These are phyloP conservation scores for Arizona elegans DNA, from an alignment of 2,113 vertebrate genomes.

Conservation along the genomic window DNA sequence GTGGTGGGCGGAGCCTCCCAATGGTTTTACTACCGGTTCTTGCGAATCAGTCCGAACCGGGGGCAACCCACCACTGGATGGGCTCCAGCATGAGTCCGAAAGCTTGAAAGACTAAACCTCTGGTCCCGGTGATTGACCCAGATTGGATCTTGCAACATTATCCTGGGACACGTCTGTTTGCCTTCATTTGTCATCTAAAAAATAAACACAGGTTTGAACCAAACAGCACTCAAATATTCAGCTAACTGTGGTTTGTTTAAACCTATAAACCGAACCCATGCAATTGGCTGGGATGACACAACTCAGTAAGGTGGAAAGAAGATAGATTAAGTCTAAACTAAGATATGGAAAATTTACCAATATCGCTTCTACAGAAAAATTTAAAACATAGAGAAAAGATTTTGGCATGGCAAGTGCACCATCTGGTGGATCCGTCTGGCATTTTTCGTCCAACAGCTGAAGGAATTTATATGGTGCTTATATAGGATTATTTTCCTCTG, in stretches of 20 bases:
- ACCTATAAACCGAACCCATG: not conserved
- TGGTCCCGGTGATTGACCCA: not conserved
- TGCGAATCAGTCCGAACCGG: too few relatives aligned
- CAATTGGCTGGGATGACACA: not conserved
- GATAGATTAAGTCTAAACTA: not conserved
- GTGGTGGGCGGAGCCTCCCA: too few relatives aligned
- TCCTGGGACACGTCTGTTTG: not conserved
- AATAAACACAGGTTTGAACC: not conserved
- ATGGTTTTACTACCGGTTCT: too few relatives aligned
- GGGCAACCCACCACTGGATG: not conserved
- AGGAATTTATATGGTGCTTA: not conserved
- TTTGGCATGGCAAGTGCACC: slow-evolving; percentile 34
- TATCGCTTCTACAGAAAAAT: not conserved
- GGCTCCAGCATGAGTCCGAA: not conserved
- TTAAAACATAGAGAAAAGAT: not conserved
- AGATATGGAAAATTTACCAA: not conserved
- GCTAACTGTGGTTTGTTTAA: not conserved
- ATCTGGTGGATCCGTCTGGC: slow-evolving; percentile 36
- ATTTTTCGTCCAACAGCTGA: not conserved
- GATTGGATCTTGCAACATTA: not conserved
- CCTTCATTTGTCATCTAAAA: not conserved
- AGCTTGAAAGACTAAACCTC: not conserved
- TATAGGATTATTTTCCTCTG: not conserved
- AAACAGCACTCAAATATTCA: not conserved
- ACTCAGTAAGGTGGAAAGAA: not conserved